Evolutionary conservation across 2,797 vertebrate species (phyloP).

Genomic region (Channa striata): DNA sequence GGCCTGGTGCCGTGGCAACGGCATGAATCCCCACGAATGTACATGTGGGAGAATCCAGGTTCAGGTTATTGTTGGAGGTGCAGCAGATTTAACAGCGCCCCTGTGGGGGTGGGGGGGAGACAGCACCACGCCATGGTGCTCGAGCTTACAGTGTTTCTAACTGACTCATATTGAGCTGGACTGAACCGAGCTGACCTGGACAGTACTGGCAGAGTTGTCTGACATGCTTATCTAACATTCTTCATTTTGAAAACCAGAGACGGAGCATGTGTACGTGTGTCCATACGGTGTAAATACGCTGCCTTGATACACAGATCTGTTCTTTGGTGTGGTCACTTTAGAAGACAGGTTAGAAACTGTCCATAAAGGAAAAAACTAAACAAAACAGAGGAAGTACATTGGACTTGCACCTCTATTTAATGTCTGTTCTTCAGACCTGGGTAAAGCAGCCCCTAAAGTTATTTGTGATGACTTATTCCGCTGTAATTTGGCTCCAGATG

Average conservation of each 20-base stretch:
- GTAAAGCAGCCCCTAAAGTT: slow-evolving; percentile 46
- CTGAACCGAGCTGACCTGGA: slow-evolving; percentile 23
- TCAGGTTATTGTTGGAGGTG: slow-evolving; percentile 13
- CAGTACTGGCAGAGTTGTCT: slow-evolving; percentile 29
- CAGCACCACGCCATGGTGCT: slow-evolving; percentile 13
- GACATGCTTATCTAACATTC: slow-evolving; percentile 42
- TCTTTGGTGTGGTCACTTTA: slow-evolving; percentile 74
- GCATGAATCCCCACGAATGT: slow-evolving; percentile 18
- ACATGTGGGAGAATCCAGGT: slow-evolving; percentile 43
- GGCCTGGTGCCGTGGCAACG: slow-evolving; percentile 11
- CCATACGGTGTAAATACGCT: slow-evolving; percentile 49
- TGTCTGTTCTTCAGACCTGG: slow-evolving; percentile 56
- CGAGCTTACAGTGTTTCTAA: slow-evolving; percentile 25
- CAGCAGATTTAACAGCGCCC: slow-evolving; percentile 10
- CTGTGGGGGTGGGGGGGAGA: slow-evolving; percentile 14
- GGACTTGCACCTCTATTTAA: slow-evolving; percentile 46
- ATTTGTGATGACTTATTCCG: slow-evolving; percentile 18
- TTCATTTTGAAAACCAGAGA: slow-evolving; percentile 42
- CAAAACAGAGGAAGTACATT: slow-evolving; percentile 52
- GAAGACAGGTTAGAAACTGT: slow-evolving; percentile 51
- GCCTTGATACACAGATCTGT: slow-evolving; percentile 62
- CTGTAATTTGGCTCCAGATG: slow-evolving; percentile 18
- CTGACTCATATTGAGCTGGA: slow-evolving; percentile 5
- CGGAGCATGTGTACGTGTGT: slow-evolving; percentile 27
- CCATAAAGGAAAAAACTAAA: slow-evolving; percentile 43